These are phyloP conservation scores for Heliconius charithonia DNA, from an alignment of 2,888 invertebrate species.

Conservation along the genomic window DNA sequence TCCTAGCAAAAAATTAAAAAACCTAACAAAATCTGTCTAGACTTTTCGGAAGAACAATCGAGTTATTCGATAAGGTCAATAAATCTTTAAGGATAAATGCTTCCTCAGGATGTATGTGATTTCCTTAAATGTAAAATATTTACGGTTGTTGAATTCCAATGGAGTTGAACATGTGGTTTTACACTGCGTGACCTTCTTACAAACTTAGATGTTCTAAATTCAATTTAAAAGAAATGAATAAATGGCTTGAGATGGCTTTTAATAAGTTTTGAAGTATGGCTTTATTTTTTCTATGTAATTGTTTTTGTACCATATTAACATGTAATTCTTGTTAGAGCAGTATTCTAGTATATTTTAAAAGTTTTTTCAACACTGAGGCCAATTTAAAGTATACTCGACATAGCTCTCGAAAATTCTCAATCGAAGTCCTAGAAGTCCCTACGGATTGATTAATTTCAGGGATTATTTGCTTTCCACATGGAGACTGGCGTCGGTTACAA, in stretches of 20 bases:
- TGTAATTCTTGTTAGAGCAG: too few relatives aligned
- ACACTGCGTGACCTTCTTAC: slow-evolving; percentile 9
- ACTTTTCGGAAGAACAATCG: slow-evolving; percentile 11
- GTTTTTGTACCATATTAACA: too few relatives aligned
- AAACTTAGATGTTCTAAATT: neutral
- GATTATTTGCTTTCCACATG: slow-evolving; percentile 87
- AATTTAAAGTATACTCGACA: too few relatives aligned
- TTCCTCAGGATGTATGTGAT: slow-evolving; percentile 19
- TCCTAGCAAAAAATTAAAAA: neutral
- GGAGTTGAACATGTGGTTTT: slow-evolving; percentile 17
- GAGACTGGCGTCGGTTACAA: slow-evolving; percentile 87
- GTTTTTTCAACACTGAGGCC: too few relatives aligned
- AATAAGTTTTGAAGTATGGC: too few relatives aligned
- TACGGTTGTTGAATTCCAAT: slow-evolving; percentile 25
- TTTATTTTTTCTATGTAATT: neutral
- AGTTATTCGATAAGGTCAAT: neutral
- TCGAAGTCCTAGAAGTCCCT: too few relatives aligned
- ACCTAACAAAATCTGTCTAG: slow-evolving; percentile 2
- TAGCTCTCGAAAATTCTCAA: too few relatives aligned
- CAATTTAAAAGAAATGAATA: neutral
- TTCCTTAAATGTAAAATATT: slow-evolving; percentile 26
- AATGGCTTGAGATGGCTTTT: too few relatives aligned
- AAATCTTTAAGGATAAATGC: slow-evolving; percentile 21
- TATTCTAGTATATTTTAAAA: too few relatives aligned
- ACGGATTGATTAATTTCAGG: slow-evolving; percentile 57